These are phyloP conservation scores for Araneus ventricosus DNA, from an alignment of 1,140 invertebrate species.

Conservation along the genomic window DNA sequence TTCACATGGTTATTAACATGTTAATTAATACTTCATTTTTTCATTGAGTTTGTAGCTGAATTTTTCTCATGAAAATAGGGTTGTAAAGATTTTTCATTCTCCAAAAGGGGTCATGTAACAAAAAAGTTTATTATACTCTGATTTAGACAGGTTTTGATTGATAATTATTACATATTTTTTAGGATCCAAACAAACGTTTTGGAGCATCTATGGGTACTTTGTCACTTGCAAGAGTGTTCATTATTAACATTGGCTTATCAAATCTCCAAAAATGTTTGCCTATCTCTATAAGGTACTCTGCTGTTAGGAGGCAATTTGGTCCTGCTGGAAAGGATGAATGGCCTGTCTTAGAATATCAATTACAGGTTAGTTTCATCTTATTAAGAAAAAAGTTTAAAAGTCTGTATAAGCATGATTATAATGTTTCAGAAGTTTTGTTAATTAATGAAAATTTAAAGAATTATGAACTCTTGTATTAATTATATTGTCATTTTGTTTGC, in stretches of 20 bases:
- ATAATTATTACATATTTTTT: neutral
- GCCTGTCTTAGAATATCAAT: conserved; percentile 94
- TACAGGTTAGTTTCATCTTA: conserved; percentile 82
- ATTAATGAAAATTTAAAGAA: too few relatives aligned
- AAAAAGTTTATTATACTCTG: too few relatives aligned
- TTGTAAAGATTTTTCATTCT: too few relatives aligned
- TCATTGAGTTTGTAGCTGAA: too few relatives aligned
- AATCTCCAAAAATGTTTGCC: conserved; percentile 87
- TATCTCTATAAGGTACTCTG: conserved; percentile 95
- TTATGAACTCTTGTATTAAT: too few relatives aligned
- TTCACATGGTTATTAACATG: too few relatives aligned
- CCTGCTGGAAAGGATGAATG: conserved; percentile 85
- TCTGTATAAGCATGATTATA: neutral
- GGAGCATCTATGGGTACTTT: conserved; percentile 91
- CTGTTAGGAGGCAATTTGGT: conserved; percentile 93
- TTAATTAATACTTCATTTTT: too few relatives aligned
- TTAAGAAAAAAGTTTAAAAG: neutral
- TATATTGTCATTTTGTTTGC: neutral
- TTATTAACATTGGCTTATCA: conserved; percentile 85
- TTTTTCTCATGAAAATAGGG: too few relatives aligned
- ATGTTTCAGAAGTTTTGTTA: neutral
- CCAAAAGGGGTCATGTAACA: too few relatives aligned
- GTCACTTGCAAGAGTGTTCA: conserved; percentile 89
- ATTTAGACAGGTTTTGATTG: too few relatives aligned
- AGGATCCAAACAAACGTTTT: conserved; percentile 88